phyloP scores from a whole-genome alignment of 2,113 vertebrate species.

The Ceyx cyanopectus region DNA sequence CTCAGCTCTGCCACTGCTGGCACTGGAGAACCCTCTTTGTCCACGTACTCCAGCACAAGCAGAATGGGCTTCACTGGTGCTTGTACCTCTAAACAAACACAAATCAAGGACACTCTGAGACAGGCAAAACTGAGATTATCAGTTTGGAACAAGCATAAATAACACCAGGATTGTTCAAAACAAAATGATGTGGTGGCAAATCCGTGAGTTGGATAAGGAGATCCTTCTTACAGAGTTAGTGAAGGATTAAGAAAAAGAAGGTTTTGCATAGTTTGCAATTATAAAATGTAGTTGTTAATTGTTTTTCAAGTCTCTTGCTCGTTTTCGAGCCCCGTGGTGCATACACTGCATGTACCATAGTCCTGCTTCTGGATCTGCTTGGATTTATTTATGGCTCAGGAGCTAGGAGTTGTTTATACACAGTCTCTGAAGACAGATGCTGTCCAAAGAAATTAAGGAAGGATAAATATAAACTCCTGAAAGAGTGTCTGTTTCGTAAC shows the following conservation, averaged over 20 bases:
- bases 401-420: background rate
- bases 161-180: background rate
- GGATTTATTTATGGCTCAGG: background rate
- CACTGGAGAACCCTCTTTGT: conserved; percentile 17
- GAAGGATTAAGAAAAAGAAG: background rate
- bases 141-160: conserved; percentile 21
- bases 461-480: background rate
- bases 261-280: background rate
- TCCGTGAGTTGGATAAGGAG: background rate
- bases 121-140: background rate
- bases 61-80: conserved; percentile 76
- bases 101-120: background rate
- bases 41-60: conserved; percentile 78
- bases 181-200: background rate
- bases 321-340: background rate
- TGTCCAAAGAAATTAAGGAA: background rate
- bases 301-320: background rate
- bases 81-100: conserved; percentile 34
- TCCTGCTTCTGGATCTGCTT: background rate
- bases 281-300: background rate
- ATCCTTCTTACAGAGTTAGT: background rate
- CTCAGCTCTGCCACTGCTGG: conserved; percentile 82
- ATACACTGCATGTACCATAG: background rate
- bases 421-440: background rate
- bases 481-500: background rate